Percentiles rank a stretch among this genome's conserved stretches.
Conservation (phyloP, 2,888 invertebrate species). For the Acrocyrtus sp. region DNA sequence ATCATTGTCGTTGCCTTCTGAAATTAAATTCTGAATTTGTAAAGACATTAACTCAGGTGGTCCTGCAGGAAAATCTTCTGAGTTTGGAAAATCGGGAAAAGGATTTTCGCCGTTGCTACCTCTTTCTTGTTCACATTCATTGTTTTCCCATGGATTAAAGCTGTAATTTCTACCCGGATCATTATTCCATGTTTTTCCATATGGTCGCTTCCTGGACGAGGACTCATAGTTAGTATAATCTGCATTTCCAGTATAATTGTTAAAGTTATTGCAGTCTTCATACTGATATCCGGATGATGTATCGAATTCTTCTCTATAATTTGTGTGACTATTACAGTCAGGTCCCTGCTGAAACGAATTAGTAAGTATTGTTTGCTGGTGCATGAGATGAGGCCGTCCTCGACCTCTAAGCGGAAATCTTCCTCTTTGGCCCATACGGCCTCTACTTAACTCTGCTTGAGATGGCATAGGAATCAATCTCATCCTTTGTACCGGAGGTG, state of each 20-base stretch:
- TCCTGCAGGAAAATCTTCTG: slow-evolving; percentile 12
- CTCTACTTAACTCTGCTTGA: slow-evolving; percentile 6
- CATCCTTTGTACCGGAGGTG: slow-evolving; percentile 1
- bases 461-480: slow-evolving; percentile 43
- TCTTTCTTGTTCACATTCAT: neutral
- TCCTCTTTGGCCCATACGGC: slow-evolving; percentile 8
- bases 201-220: no score
- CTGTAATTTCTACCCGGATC: no score
- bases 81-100: slow-evolving; percentile 22
- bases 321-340: no score
- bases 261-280: no score
- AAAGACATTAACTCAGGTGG: slow-evolving; percentile 8
- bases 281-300: no score
- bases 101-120: neutral
- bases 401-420: neutral
- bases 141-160: no score
- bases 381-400: slow-evolving; percentile 18
- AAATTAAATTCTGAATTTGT: no score
- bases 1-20: slow-evolving; percentile 8
- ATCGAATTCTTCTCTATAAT: no score
- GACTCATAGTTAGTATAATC: no score
- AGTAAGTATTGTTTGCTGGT: neutral
- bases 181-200: no score
- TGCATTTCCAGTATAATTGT: no score
- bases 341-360: no score